phyloP scores from a whole-genome alignment of 2,888 invertebrate species.

The Diplolepis rosae region DNA sequence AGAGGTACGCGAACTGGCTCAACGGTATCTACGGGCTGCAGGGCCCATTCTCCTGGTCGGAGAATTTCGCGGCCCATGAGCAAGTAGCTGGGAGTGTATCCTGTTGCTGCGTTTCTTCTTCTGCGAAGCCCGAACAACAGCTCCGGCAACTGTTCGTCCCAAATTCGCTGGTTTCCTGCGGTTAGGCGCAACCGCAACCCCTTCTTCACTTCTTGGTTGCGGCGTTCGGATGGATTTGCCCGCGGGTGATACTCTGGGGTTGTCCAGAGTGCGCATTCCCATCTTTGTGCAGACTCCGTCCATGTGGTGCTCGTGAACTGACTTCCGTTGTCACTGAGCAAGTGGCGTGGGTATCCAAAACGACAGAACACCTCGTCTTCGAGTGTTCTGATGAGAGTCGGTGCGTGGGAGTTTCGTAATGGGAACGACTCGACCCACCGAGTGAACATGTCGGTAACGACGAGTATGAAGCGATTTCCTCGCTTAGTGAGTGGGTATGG shows the following conservation, averaged over 20 bases:
- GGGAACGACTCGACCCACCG: slow-evolving; percentile 53
- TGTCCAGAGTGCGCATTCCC: no score
- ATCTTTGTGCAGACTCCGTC: no score
- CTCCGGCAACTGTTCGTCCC: neutral
- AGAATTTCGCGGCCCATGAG: neutral
- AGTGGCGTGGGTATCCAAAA: slow-evolving; percentile 37
- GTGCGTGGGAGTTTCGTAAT: slow-evolving; percentile 21
- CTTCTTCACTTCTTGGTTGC: no score
- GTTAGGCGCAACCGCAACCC: slow-evolving; percentile 12
- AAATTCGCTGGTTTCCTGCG: neutral
- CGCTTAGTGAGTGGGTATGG: slow-evolving; percentile 39
- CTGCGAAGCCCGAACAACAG: neutral
- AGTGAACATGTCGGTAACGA: slow-evolving; percentile 51
- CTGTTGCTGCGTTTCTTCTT: neutral
- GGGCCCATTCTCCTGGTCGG: neutral
- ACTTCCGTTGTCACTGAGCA: no score
- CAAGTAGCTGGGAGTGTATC: neutral
- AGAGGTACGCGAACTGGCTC: neutral
- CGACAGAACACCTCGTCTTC: slow-evolving; percentile 31
- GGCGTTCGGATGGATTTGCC: no score
- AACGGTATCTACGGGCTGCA: neutral
- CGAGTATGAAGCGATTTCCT: slow-evolving; percentile 43
- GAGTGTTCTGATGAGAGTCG: slow-evolving; percentile 27
- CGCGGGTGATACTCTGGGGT: no score
- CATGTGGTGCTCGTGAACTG: no score